Evolutionary conservation across 2,113 vertebrate species (phyloP).

Genomic region (Rhombomys opimus): DNA sequence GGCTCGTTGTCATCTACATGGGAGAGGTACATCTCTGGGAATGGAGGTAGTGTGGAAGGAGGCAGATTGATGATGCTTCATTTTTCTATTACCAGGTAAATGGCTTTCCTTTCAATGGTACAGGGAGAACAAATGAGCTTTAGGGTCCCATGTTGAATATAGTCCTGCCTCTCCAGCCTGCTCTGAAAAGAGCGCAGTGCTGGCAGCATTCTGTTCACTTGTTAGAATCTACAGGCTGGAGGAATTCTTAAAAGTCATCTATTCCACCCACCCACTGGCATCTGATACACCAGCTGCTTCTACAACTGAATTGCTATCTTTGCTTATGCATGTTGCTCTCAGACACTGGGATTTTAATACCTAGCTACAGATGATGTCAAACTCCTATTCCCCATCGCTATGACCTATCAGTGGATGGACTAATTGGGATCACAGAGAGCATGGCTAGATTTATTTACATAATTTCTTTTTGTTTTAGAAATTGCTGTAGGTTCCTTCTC

Average conservation of each 20-base stretch:
- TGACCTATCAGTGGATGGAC: neutral
- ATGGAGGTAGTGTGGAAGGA: neutral
- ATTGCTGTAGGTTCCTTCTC: neutral
- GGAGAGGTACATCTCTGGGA: neutral
- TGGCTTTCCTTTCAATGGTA: constrained; percentile 14
- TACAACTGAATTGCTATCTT: constrained; percentile 51
- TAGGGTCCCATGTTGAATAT: neutral
- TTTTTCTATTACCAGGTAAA: constrained; percentile 20
- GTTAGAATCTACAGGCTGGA: constrained; percentile 58
- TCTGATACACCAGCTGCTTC: constrained; percentile 70
- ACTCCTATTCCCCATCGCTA: neutral
- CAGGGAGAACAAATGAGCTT: neutral
- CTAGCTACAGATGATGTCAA: neutral
- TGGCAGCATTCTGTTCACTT: constrained; percentile 41
- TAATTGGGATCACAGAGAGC: constrained; percentile 12
- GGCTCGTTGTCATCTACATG: neutral
- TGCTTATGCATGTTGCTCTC: constrained; percentile 1
- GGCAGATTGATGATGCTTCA: neutral
- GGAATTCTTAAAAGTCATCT: constrained; percentile 68
- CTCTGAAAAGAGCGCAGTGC: constrained; percentile 63
- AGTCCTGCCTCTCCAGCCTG: neutral
- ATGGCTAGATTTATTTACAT: neutral
- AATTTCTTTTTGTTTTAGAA: neutral
- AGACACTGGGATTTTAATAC: neutral
- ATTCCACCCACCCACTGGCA: constrained; percentile 54